phyloP scores from a whole-genome alignment of 2,113 vertebrate species.

The Okapia johnstoni region DNA sequence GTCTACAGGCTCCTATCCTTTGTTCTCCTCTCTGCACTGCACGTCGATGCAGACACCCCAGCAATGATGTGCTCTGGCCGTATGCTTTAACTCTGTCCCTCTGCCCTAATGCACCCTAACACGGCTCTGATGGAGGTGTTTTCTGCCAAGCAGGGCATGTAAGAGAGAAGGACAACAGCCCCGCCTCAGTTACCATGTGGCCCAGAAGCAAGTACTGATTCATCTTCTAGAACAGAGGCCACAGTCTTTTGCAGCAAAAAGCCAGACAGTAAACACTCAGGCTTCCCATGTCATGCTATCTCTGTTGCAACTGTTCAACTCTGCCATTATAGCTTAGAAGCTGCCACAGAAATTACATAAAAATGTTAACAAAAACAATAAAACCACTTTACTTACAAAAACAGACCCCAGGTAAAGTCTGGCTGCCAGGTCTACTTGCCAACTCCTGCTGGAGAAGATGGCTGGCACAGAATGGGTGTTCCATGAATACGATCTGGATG shows the following conservation, averaged over 20 bases:
- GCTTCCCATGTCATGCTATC: background rate
- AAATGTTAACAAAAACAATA: background rate
- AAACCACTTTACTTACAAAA: background rate
- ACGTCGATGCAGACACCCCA: background rate
- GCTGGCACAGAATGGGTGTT: background rate
- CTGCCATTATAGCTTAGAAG: background rate
- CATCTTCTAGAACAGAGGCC: background rate
- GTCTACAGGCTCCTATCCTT: background rate
- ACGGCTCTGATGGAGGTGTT: background rate
- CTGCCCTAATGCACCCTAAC: background rate
- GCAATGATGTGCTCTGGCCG: background rate
- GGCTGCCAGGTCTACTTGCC: background rate
- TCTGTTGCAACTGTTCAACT: background rate
- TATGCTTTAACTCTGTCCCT: background rate
- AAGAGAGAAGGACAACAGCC: background rate
- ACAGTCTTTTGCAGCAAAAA: background rate
- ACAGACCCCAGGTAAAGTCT: background rate
- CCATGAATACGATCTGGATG: background rate
- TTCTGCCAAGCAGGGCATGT: background rate
- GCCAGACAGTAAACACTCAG: background rate
- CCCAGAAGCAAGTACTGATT: background rate
- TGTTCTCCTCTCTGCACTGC: background rate
- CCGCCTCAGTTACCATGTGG: background rate
- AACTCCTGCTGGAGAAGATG: background rate
- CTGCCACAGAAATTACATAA: background rate